Evolutionary conservation across 2,888 invertebrate genomes (phyloP).

Genomic region (Pyralis farinalis): DNA sequence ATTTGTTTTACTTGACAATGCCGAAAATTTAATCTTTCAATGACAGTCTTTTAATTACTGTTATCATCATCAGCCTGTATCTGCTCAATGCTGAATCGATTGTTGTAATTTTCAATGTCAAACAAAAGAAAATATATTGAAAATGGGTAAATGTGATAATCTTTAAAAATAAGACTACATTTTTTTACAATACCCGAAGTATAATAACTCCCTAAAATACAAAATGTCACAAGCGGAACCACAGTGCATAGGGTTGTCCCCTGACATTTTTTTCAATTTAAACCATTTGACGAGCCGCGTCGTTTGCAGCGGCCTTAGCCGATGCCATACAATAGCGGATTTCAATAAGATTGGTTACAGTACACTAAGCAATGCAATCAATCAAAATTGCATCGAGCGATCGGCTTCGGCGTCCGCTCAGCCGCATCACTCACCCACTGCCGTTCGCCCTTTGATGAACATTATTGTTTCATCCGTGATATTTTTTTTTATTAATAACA

Average conservation of each 20-base stretch:
- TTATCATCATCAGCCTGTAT: too few species aligned
- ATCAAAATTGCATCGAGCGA: slow-evolving; percentile 77
- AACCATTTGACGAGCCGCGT: slow-evolving; percentile 73
- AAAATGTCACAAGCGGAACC: slow-evolving; percentile 66
- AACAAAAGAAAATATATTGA: too few species aligned
- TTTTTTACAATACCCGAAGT: too few species aligned
- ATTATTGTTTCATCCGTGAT: background rate
- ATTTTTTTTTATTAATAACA: too few species aligned
- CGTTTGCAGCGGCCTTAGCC: slow-evolving; percentile 62
- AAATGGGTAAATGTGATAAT: too few species aligned
- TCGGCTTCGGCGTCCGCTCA: slow-evolving; percentile 57
- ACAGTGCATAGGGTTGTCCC: slow-evolving; percentile 69
- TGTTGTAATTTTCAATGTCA: too few species aligned
- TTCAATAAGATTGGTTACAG: slow-evolving; percentile 81
- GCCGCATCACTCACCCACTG: slow-evolving; percentile 30
- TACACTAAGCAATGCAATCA: slow-evolving; percentile 80
- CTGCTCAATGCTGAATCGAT: too few species aligned
- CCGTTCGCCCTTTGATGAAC: slow-evolving; percentile 27
- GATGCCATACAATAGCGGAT: slow-evolving; percentile 64
- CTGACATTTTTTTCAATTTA: slow-evolving; percentile 70
- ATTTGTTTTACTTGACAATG: too few species aligned
- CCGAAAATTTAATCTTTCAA: too few species aligned
- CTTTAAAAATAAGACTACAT: too few species aligned
- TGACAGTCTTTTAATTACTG: too few species aligned
- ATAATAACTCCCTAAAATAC: slow-evolving; percentile 60